phyloP scores from a whole-genome alignment of 1,140 invertebrate genomes.

The Ridgeia piscesae region DNA sequence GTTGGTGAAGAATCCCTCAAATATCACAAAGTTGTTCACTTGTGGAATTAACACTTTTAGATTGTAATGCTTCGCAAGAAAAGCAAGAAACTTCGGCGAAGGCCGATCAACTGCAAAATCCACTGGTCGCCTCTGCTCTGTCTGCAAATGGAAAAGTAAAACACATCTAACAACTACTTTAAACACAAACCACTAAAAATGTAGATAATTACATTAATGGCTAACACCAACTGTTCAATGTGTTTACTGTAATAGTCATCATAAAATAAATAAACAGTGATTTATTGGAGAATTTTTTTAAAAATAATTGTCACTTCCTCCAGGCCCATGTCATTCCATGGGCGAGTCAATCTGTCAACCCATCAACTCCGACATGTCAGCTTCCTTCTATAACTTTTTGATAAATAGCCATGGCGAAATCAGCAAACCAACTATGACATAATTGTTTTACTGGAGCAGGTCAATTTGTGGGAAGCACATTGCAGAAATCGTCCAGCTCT shows the following conservation, averaged over 20 bases:
- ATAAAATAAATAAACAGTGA: conserved; percentile 9
- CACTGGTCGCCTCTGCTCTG: conserved; percentile 68
- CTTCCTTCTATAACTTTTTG: too few relatives aligned
- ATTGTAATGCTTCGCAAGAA: conserved; percentile 81
- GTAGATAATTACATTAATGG: not conserved
- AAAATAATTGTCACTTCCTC: too few relatives aligned
- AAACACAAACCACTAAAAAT: too few relatives aligned
- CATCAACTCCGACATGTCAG: too few relatives aligned
- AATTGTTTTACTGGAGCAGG: too few relatives aligned
- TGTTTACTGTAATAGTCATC: not conserved
- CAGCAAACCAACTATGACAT: too few relatives aligned
- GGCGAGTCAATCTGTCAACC: too few relatives aligned
- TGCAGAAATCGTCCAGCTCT: too few relatives aligned
- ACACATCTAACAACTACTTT: not conserved
- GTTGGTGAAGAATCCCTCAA: conserved; percentile 75
- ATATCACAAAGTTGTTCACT: conserved; percentile 87
- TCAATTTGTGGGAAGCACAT: too few relatives aligned
- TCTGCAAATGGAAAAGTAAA: conserved; percentile 60
- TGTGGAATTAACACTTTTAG: conserved; percentile 73
- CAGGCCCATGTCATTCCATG: too few relatives aligned
- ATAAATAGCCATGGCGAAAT: too few relatives aligned
- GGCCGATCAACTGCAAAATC: conserved; percentile 88
- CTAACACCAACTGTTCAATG: not conserved
- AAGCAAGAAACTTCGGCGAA: conserved; percentile 81
- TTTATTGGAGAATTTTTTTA: too few relatives aligned